Percentiles rank a stretch among this genome's conserved stretches.
These are phyloP conservation scores for Eonycteris spelaea DNA, from an alignment of 2,113 vertebrate species.

Conservation along the genomic window DNA sequence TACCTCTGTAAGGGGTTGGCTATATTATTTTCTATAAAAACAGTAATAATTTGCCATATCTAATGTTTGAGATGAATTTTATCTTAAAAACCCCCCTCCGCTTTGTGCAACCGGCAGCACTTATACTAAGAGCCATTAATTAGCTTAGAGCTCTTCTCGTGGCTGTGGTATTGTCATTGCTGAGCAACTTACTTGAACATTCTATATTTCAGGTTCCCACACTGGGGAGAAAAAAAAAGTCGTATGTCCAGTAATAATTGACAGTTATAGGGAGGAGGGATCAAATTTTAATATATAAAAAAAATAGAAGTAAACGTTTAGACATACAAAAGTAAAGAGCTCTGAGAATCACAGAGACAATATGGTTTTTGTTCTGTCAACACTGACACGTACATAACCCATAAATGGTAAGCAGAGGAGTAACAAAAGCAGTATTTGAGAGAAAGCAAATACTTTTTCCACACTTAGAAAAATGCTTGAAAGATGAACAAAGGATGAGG, in stretches of 20 bases:
- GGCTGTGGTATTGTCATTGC: not conserved
- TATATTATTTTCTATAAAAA: not conserved
- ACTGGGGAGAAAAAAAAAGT: not conserved
- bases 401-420: not conserved
- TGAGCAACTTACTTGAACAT: not conserved
- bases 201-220: not conserved
- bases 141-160: not conserved
- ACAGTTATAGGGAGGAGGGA: not conserved
- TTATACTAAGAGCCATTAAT: not conserved
- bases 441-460: not conserved
- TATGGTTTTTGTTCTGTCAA: not conserved
- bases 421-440: not conserved
- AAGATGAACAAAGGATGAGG: not conserved
- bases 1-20: not conserved
- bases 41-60: not conserved
- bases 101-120: not conserved
- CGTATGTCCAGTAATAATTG: not conserved
- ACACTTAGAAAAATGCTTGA: not conserved
- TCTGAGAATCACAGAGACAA: not conserved
- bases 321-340: not conserved
- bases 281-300: not conserved
- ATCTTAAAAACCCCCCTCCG: not conserved
- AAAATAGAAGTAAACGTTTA: not conserved
- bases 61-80: not conserved
- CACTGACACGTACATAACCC: not conserved